Conservation (phyloP, 2,888 invertebrate genomes). For the Caenorhabditis sulstoni region DNA sequence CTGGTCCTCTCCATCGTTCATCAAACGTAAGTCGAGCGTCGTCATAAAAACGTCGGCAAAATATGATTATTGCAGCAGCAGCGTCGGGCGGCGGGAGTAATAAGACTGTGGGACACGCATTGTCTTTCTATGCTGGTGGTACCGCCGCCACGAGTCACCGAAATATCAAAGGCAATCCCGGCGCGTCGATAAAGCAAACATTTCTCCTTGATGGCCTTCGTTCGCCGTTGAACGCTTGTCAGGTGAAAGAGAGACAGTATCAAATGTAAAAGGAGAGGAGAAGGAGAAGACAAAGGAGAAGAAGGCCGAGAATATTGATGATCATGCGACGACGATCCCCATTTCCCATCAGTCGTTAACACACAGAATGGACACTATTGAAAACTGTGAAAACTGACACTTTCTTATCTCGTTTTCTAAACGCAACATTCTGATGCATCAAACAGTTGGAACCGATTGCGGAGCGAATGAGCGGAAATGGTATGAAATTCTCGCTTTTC, state of each 20-base stretch:
- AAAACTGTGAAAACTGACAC: conserved; percentile 62
- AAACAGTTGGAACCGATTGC: no score
- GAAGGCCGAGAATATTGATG: conserved; percentile 41
- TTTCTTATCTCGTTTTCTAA: conserved; percentile 52
- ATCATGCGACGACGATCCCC: conserved; percentile 21
- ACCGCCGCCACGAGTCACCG: conserved; percentile 45
- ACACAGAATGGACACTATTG: conserved; percentile 49
- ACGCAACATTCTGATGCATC: neutral
- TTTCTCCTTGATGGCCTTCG: conserved; percentile 42
- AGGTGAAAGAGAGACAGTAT: conserved; percentile 45
- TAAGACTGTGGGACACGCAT: conserved; percentile 29
- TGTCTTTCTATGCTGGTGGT: conserved; percentile 47
- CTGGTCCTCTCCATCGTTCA: conserved; percentile 28
- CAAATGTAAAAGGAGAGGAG: conserved; percentile 14
- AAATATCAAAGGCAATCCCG: conserved; percentile 43
- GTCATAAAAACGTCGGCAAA: conserved; percentile 53
- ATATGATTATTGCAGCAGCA: conserved; percentile 42
- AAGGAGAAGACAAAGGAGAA: conserved; percentile 3
- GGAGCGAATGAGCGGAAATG: no score
- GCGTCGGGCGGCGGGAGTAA: conserved; percentile 38
- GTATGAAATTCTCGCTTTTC: neutral
- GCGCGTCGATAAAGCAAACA: conserved; percentile 50
- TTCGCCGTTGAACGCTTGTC: conserved; percentile 53
- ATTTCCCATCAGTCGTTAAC: conserved; percentile 29
- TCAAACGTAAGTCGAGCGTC: conserved; percentile 41